A percentile compares a stretch with the other conserved stretches of the same genome.
These are phyloP conservation scores for Timandra comae DNA, from an alignment of 2,888 invertebrate species.

Conservation along the genomic window DNA sequence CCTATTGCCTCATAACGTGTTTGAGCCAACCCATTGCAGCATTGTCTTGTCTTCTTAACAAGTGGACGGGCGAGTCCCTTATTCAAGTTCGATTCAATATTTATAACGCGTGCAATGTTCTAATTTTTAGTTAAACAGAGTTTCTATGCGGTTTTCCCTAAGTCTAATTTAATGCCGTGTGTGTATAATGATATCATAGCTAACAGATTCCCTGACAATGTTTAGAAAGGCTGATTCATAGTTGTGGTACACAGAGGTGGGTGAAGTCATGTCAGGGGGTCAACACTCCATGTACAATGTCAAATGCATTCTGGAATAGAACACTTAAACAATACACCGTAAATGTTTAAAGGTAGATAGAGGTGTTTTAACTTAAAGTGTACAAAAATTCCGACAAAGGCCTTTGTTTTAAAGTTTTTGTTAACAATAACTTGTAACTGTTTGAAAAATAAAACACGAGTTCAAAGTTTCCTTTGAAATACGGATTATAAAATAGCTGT, in stretches of 20 bases:
- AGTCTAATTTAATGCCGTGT: background rate
- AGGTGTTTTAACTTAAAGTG: conserved; percentile 50
- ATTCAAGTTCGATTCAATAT: too few species aligned
- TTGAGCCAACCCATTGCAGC: conserved; percentile 27
- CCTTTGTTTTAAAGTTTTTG: background rate
- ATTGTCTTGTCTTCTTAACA: conserved; percentile 29
- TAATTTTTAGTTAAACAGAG: too few species aligned
- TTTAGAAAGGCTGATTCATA: conserved; percentile 54
- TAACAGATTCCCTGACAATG: conserved; percentile 23
- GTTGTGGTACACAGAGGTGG: conserved; percentile 32
- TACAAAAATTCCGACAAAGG: conserved; percentile 12
- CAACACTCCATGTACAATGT: conserved; percentile 61
- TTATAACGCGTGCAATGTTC: too few species aligned
- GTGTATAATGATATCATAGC: conserved; percentile 36
- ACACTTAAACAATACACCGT: conserved; percentile 56
- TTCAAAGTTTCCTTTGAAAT: too few species aligned
- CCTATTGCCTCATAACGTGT: conserved; percentile 38
- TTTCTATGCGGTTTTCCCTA: conserved; percentile 2
- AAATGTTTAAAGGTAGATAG: conserved; percentile 51
- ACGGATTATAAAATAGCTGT: conserved; percentile 7
- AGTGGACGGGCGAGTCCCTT: conserved; percentile 11
- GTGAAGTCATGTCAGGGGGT: conserved; percentile 47
- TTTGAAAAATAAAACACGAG: too few species aligned
- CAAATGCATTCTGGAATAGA: conserved; percentile 47
- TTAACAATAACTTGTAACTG: too few species aligned